Conservation (phyloP, 2,797 vertebrate genomes). For the Clarias laeviceps region DNA sequence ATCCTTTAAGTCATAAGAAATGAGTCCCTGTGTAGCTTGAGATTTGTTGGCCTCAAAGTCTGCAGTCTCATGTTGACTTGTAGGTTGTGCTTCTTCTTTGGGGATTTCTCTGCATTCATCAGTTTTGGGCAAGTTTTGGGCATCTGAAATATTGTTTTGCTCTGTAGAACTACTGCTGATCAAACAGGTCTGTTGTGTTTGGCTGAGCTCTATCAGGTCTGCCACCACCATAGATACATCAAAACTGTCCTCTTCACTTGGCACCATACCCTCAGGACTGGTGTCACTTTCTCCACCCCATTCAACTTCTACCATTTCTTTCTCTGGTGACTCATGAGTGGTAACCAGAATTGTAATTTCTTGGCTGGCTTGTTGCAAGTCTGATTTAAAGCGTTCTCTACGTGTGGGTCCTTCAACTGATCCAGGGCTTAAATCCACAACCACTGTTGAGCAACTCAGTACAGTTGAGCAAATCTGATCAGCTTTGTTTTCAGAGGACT, state of each 20-base stretch:
- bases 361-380: constrained; percentile 67
- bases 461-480: constrained; percentile 30
- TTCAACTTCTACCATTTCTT: constrained; percentile 39
- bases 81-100: not conserved
- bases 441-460: constrained; percentile 22
- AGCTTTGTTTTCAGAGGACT: constrained; percentile 3
- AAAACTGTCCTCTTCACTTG: constrained; percentile 31
- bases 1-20: constrained; percentile 7
- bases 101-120: not conserved
- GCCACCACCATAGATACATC: constrained; percentile 50
- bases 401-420: constrained; percentile 56
- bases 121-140: not conserved
- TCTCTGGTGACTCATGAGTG: constrained; percentile 63
- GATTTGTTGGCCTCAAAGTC: not conserved
- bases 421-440: constrained; percentile 39
- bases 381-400: constrained; percentile 50
- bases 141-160: constrained; percentile 1
- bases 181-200: constrained; percentile 42
- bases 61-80: constrained; percentile 6
- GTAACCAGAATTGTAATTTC: constrained; percentile 79
- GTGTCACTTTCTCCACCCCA: constrained; percentile 33
- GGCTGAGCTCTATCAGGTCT: constrained; percentile 54
- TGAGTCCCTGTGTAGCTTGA: not conserved
- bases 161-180: constrained; percentile 21
- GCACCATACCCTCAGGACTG: constrained; percentile 53